Base-by-base conservation (phyloP, 2,888 invertebrate genomes). In the Clivina fossor region DNA sequence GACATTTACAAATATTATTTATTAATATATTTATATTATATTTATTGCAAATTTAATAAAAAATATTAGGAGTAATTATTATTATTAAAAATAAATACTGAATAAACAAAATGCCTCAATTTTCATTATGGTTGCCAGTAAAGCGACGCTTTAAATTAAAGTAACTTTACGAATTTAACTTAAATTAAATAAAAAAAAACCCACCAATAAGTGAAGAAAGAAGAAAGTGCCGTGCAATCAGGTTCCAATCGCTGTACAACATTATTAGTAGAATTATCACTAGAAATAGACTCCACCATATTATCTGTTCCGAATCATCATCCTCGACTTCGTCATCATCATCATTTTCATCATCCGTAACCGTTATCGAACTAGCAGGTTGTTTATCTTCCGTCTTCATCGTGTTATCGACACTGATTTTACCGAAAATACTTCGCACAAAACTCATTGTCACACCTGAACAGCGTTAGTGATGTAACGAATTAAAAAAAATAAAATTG, bases 131-230 rank as follows among this genome's bases (percentile, higher is more conserved):
- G n/a, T n/a, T n/a, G n/a, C n/a, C n/a, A n/a, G n/a, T n/a, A n/a
- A n/a, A n/a, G n/a, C n/a, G n/a, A n/a, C n/a, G n/a, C n/a, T n/a
- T n/a, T n/a, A n/a, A n/a, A n/a, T n/a, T n/a, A n/a, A n/a, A n/a
- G n/a, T n/a, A n/a, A n/a, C n/a, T n/a, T n/a, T n/a, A n/a, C n/a
- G n/a, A n/a, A n/a, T n/a, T n/a, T n/a, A n/a, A n/a, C n/a, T n/a
- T n/a, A n/a, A n/a, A n/a, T 24, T 7, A 24, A 24, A 7, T 4
- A 7, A 24, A 24, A 7, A 24, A 24, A 24, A 51, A 67, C 72
- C 62, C 66, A 74, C 74, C 74, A 74, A 61, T 74, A 74, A 58
- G 73, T 73, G 58, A 74, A 74, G 62, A 74, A 74, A 55, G 73
- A 74, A 0, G 73, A 73, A 57, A 74, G 72, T 1, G 73, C 70